Evolutionary conservation across 2,113 vertebrate genomes (phyloP).

Genomic region (Sceloporus tristichus): DNA sequence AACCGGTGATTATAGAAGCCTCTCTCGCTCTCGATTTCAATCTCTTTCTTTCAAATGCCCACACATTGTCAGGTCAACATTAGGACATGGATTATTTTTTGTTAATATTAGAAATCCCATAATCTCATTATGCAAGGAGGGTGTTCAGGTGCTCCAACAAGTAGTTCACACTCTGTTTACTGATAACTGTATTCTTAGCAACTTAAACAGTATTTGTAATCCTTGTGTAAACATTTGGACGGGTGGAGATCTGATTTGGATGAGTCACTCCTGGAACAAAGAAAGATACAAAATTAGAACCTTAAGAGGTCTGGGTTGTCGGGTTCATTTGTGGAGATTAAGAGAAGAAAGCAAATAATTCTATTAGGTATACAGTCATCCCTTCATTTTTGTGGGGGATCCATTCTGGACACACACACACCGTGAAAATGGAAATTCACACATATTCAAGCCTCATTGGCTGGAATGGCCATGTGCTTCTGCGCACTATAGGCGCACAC

Average conservation of each 20-base stretch:
- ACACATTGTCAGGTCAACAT: slow-evolving; percentile 54
- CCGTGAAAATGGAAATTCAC: too few species aligned
- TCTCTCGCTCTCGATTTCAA: slow-evolving; percentile 12
- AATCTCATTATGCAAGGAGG: neutral
- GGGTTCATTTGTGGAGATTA: slow-evolving; percentile 12
- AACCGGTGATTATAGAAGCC: slow-evolving; percentile 71
- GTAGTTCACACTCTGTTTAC: slow-evolving; percentile 36
- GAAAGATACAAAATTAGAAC: slow-evolving; percentile 41
- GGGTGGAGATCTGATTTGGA: slow-evolving; percentile 54
- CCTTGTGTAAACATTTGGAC: slow-evolving; percentile 52
- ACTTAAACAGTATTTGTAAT: slow-evolving; percentile 61
- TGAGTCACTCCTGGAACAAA: slow-evolving; percentile 62
- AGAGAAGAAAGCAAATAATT: neutral
- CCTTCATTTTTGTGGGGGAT: too few species aligned
- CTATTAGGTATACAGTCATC: neutral
- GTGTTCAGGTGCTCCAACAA: neutral
- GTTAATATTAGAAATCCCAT: slow-evolving; percentile 6
- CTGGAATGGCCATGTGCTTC: too few species aligned
- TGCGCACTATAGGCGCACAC: too few species aligned
- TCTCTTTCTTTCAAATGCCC: slow-evolving; percentile 39
- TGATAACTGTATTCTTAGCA: slow-evolving; percentile 54
- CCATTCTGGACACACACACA: too few species aligned
- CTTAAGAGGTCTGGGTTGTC: slow-evolving; percentile 36
- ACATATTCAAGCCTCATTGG: too few species aligned
- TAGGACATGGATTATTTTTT: slow-evolving; percentile 40